Evolutionary conservation across 35 echinoderm and acorn worm genomes (phyloP).

Genomic region (Hemicentrotus pulcherrimus): DNA sequence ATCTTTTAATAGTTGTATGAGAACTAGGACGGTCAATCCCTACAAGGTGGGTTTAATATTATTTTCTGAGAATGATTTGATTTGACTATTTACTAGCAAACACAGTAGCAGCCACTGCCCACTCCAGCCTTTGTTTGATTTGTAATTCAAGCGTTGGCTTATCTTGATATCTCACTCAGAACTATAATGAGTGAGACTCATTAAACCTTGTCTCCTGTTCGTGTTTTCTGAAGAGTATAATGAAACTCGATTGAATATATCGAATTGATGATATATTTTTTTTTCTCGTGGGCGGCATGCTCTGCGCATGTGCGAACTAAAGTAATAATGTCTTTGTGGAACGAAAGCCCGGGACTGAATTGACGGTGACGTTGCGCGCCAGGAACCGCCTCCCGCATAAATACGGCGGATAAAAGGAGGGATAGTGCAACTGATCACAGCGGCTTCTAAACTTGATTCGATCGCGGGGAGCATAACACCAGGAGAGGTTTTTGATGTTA

Average conservation of each 20-base stretch:
- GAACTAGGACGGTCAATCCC: not conserved
- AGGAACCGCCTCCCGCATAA: constrained; percentile 26
- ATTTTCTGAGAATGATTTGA: not conserved
- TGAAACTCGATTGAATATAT: constrained; percentile 19
- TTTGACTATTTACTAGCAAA: not conserved
- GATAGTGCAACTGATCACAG: not conserved
- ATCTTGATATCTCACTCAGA: not conserved
- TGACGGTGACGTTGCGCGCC: not conserved
- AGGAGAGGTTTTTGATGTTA: constrained; percentile 2
- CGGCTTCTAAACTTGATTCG: constrained; percentile 7
- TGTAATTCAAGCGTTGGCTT: not conserved
- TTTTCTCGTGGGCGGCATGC: not conserved
- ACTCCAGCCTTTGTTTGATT: not conserved
- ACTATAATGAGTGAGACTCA: not conserved
- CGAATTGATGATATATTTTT: not conserved
- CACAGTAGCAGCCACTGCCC: not conserved
- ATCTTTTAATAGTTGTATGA: not conserved
- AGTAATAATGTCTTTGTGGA: not conserved
- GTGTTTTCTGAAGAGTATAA: not conserved
- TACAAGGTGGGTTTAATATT: not conserved
- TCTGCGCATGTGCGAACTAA: not conserved
- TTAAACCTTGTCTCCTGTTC: not conserved
- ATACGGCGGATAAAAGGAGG: constrained; percentile 4
- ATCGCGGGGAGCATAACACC: not conserved
- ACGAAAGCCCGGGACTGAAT: not conserved